phyloP scores from a whole-genome alignment of 2,113 vertebrate genomes.

The Takifugu bimaculatus region DNA sequence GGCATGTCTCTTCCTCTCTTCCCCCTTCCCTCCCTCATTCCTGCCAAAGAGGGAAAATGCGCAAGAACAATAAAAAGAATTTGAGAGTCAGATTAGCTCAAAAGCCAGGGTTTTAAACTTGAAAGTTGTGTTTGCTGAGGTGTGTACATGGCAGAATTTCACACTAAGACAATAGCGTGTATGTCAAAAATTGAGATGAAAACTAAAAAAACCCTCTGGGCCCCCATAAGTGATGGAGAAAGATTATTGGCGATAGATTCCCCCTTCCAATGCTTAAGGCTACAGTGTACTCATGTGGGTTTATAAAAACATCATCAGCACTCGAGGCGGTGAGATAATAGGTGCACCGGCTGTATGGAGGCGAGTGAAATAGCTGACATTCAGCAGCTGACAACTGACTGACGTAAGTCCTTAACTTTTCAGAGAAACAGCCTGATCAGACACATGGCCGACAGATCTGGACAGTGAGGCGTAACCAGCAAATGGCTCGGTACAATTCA shows the following conservation, averaged over 20 bases:
- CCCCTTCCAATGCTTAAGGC: constrained; percentile 17
- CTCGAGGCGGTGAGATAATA: constrained; percentile 40
- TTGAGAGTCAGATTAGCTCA: constrained; percentile 46
- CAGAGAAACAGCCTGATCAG: constrained; percentile 45
- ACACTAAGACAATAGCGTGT: constrained; percentile 21
- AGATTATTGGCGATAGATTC: constrained; percentile 14
- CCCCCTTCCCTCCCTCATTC: constrained; percentile 24
- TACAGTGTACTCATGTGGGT: constrained; percentile 11
- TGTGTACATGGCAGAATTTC: constrained; percentile 57
- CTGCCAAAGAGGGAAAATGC: constrained; percentile 34
- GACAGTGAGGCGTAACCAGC: constrained; percentile 33
- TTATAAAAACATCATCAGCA: constrained; percentile 14
- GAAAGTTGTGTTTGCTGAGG: constrained; percentile 7
- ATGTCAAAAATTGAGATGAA: constrained; percentile 28
- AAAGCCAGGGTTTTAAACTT: constrained; percentile 32
- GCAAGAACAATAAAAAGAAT: constrained; percentile 39
- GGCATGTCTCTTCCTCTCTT: constrained; percentile 54
- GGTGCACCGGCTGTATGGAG: constrained; percentile 32
- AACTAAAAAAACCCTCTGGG: not conserved
- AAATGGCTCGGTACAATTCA: constrained; percentile 13
- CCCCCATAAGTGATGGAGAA: too few relatives aligned
- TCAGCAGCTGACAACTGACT: constrained; percentile 59
- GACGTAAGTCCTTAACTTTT: constrained; percentile 45
- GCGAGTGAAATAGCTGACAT: constrained; percentile 42
- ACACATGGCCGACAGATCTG: constrained; percentile 24